Conservation (phyloP, 2,113 vertebrate genomes). For the Bubo blakistoni region DNA sequence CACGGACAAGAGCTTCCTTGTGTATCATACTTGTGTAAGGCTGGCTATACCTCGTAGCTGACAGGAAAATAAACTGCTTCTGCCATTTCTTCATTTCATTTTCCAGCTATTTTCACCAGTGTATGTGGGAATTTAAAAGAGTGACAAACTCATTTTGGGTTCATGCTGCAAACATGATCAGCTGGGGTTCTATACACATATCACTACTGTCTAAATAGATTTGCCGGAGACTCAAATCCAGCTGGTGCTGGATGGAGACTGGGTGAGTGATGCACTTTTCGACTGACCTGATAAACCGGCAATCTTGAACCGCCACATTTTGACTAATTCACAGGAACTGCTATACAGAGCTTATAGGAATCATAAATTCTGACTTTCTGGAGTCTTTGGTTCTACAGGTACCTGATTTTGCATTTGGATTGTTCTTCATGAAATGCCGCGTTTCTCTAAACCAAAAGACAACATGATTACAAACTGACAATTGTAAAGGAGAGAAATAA, state of each 20-base stretch:
- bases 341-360: not conserved
- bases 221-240: not conserved
- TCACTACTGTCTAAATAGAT: not conserved
- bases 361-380: not conserved
- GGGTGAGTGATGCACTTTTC: not conserved
- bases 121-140: slow-evolving; percentile 7
- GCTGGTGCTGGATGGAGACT: not conserved
- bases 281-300: not conserved
- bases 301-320: not conserved
- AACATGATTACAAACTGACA: not conserved
- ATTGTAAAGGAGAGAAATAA: not conserved
- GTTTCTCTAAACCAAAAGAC: not conserved
- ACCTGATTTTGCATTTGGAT: not conserved
- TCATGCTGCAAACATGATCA: not conserved
- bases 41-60: not conserved
- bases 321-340: not conserved
- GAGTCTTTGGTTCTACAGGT: not conserved
- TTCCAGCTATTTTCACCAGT: not conserved
- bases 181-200: not conserved
- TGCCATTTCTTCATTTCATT: slow-evolving; percentile 46
- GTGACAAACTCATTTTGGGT: slow-evolving; percentile 55
- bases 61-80: slow-evolving; percentile 29
- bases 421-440: not conserved
- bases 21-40: not conserved
- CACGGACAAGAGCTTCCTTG: not conserved